phyloP scores from a whole-genome alignment of 2,113 vertebrate genomes.

The Seriola rivoliana region DNA sequence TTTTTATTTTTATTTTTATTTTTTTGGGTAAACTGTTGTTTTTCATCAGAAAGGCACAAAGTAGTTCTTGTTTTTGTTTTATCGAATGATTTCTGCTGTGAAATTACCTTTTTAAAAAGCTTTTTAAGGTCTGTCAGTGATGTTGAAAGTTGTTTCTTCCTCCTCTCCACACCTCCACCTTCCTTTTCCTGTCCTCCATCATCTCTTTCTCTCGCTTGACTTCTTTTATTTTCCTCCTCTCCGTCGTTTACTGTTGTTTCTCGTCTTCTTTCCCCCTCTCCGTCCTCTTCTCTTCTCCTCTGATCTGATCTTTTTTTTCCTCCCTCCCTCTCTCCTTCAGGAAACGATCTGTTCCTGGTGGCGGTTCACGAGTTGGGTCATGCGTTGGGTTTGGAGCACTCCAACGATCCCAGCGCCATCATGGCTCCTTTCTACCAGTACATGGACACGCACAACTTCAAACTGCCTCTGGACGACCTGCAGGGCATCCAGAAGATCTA shows the following conservation, averaged over 20 bases:
- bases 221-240: neutral
- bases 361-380: conserved; percentile 97
- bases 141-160: neutral
- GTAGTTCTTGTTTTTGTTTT: neutral
- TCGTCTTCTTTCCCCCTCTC: no score
- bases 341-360: conserved; percentile 96
- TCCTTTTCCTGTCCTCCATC: no score
- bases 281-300: neutral
- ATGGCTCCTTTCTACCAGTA: conserved; percentile 99
- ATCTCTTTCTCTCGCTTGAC: neutral
- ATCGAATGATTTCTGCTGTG: conserved; percentile 11
- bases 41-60: neutral
- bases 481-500: conserved; percentile 99
- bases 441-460: conserved; percentile 99
- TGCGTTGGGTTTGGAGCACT: conserved; percentile 94
- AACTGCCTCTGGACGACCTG: conserved; percentile 96
- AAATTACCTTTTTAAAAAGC: conserved; percentile 11
- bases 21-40: no score
- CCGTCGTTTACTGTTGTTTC: no score
- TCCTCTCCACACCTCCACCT: neutral
- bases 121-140: neutral
- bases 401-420: conserved; percentile 97
- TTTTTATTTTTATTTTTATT: no score
- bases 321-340: conserved; percentile 71
- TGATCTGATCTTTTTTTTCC: neutral